Evolutionary conservation across 2,888 invertebrate genomes (phyloP), one percentile per base, ranked within the genome.

Genomic region (Drosophila neoperkinsi): DNA sequence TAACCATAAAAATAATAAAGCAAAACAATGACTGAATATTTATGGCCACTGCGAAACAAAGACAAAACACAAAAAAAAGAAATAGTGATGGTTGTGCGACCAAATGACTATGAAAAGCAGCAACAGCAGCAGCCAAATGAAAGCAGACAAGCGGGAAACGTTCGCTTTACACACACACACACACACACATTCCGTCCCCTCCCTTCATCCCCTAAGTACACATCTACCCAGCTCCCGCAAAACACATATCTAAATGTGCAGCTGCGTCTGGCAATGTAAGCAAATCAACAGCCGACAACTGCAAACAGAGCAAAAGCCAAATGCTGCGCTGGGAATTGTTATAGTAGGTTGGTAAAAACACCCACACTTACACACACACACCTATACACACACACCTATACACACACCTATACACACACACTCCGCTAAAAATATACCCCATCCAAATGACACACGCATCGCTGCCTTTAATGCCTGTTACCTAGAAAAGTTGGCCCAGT

Each of bases 1-100:
- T 88, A 88, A 85, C 87, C 87, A 89, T 88, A 88, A 87, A 88
- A 87, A 87, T 84, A 87, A 88, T 87, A 88, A 89, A 88, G 81
- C 88, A 88, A 87, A 88, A 86, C 88, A 89, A 89, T 83, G 84
- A 71, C 85, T 65, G 83, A 87, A 87, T 86, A 86, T 86, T 86
- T 86, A 86, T 86, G 85, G 85, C 55, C 79, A 77, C 79, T 74
- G 72, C 59, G 31, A 64, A 43, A 58, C 51, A 63, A 52, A 62
- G 51, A 41, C 52, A 68, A 31, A 60, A 57, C 57, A 71, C 60
- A 30, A 69, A 59, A 46, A 67, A 60, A 38, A 38, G 13, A 69
- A 55, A 68, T 51, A 61, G 62, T 76, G 74, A 82, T 70, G 79
- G 79, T 84, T 79, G 69, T 80, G 77, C 81, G 82, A 63, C 81